phyloP scores from a whole-genome alignment of 2,797 vertebrate genomes.

The Jordanella pulchra region DNA sequence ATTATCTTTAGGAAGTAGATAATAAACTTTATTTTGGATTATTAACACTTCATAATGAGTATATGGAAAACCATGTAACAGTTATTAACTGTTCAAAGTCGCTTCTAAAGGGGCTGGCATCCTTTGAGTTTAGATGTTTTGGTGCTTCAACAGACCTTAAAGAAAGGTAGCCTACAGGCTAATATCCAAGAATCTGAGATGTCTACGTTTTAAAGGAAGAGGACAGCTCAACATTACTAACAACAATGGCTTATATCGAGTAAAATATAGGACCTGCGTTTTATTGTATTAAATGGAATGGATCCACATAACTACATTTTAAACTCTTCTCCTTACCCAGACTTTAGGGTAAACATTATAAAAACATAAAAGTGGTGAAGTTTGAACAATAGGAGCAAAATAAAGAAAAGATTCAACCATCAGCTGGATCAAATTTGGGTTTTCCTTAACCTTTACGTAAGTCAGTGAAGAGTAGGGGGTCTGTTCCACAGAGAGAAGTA shows the following conservation, averaged over 20 bases:
- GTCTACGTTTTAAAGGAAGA: not conserved
- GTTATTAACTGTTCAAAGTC: not conserved
- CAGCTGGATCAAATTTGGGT: constrained; percentile 69
- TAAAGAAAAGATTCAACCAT: not conserved
- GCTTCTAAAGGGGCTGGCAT: too few species aligned
- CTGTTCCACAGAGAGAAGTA: constrained; percentile 37
- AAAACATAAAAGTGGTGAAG: not conserved
- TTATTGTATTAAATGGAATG: not conserved
- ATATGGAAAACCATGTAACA: too few species aligned
- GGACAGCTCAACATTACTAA: not conserved
- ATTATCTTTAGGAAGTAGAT: not conserved
- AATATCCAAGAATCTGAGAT: not conserved
- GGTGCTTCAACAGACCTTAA: too few species aligned
- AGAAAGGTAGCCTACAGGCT: too few species aligned
- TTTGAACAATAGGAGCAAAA: not conserved
- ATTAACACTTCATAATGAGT: too few species aligned
- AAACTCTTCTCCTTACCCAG: not conserved
- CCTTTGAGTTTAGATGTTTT: too few species aligned
- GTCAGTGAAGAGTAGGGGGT: constrained; percentile 13
- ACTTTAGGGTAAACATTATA: not conserved
- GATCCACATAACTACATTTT: not conserved
- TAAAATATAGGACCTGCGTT: not conserved
- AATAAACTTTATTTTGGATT: too few species aligned
- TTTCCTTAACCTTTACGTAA: constrained; percentile 4
- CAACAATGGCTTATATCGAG: not conserved